Evolutionary conservation across 92 coral and sea anemone species (phyloP), one percentile per base, ranked within the genome.

Genomic region (Parazoanthus swiftii): DNA sequence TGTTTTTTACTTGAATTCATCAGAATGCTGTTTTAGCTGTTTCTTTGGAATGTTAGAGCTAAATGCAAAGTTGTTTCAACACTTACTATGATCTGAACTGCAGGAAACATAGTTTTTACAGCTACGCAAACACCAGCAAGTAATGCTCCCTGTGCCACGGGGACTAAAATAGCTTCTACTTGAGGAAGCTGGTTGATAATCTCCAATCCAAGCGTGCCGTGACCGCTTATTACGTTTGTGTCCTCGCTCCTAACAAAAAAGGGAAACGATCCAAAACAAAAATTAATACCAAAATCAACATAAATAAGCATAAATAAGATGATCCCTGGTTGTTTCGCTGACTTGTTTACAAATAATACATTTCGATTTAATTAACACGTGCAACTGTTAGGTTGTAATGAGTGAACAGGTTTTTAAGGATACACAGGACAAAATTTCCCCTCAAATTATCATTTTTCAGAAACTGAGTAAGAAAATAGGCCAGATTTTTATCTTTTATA

Each of bases 101-200:
- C 88, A 1, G 98, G 98, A 80, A 85, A 89, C 37, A 95, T 90
- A 8, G 91, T 76, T 73, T 94, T 95, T 72, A 92, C 89, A 29
- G 94, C 98, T 20, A 95, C 90, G 56, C 92, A 90, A 35, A 93
- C 89, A 25, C 96, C 98, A 39, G 98, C 96, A n/a, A 95, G 76
- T 73, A 95, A 86, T 23, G 92, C 86, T 67, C 94, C 96, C 66
- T 93, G 93, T 66, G 92, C 96, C 81, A 91, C 94, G 33, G 98
- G 98, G 56, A 95, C 79, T 51, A 95, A 46, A 1, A 95, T 91
- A 23, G 98, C 98, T 43, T 95, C 96, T n/a, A 95, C 88, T 7
- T 85, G 90, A 14, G 93, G 94, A 46, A 95, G 85, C 78, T 95
- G 98, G 35, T 95, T 93, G 23, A 95, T 85, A 14, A 95, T 94